Base-by-base conservation (phyloP, 1,140 invertebrate species). In the Conus ventricosus region DNA sequence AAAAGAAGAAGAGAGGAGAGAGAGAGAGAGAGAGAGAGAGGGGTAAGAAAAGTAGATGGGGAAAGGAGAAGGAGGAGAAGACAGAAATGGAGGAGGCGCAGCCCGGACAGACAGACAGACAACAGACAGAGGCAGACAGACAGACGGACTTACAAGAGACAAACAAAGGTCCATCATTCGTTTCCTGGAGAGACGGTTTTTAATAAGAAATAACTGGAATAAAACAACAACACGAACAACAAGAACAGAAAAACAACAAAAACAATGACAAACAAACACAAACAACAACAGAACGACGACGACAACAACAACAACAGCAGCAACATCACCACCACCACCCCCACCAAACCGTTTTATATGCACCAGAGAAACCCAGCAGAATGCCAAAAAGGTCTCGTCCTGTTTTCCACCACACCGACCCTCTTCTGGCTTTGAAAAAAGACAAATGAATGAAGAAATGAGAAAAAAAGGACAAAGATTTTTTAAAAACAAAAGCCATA, bases 91-190 rank as follows among this genome's bases (percentile, higher is more conserved):
- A 51, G 76, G 7, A 25, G 17, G 76, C 1, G 76, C 7, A 78
- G 25, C 2, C 4, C 6, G 1, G 67, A 71, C 6, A 20, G 17
- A 71, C 6, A 71, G 17, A n/a, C 13, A 71, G 4, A 71, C 6
- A 71, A 82, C 10, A n/a, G 17, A 82, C 10, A 82, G 13, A 82
- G n/a, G n/a, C 80, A 82, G 10, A 82, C 80, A 82, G 23, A 51
- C 54, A 82, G 10, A 82, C 54, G 17, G 7, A 82, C 6, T 25
- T 82, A 82, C 23, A 80, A 11, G 23, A 13, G 13, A 11, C 78
- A 25, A 80, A 80, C 23, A 53, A 11, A 53, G 11, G 23, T 80
- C 78, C 51, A 20, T 63, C 60, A 63, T 63, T 11, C 60, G 60
- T 63, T 20, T 13, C 1, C 13, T 39, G 39, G 39, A 39, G 39